Conservation (phyloP, 2,113 vertebrate species). For the Shinisaurus crocodilurus region DNA sequence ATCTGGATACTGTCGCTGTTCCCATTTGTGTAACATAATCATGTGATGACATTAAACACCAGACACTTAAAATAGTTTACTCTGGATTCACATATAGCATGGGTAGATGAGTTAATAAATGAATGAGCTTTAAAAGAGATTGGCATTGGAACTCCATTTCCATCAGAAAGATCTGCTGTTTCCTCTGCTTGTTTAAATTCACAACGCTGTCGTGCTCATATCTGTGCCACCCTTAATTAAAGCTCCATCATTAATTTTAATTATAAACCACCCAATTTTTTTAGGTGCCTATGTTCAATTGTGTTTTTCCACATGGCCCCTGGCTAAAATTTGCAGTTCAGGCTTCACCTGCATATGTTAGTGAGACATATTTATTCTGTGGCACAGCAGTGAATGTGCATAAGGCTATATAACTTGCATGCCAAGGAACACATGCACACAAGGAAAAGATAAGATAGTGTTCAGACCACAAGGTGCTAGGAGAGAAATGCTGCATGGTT, state of each 20-base stretch:
- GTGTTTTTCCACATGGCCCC: neutral
- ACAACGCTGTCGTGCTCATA: constrained; percentile 1
- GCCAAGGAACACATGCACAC: neutral
- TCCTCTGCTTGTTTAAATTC: constrained; percentile 30
- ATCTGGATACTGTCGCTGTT: neutral
- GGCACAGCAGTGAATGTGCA: neutral
- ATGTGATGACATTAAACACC: neutral
- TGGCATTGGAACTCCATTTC: neutral
- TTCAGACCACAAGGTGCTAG: neutral
- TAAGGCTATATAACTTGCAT: neutral
- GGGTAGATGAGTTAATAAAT: constrained; percentile 21
- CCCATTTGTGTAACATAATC: constrained; percentile 30
- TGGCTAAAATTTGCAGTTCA: constrained; percentile 18
- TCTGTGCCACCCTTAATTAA: constrained; percentile 23
- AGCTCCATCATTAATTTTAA: constrained; percentile 42
- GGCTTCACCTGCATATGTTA: constrained; percentile 26
- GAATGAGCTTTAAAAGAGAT: constrained; percentile 5
- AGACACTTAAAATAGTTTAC: constrained; percentile 12
- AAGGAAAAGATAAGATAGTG: neutral
- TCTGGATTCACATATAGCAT: constrained; percentile 14
- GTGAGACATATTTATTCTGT: neutral
- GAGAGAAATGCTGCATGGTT: neutral
- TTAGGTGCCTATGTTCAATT: constrained; percentile 4
- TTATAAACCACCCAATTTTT: constrained; percentile 14
- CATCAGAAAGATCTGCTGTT: constrained; percentile 7